Base-by-base conservation (phyloP, 2,797 vertebrate genomes). In the Ctenosaura bakeri region DNA sequence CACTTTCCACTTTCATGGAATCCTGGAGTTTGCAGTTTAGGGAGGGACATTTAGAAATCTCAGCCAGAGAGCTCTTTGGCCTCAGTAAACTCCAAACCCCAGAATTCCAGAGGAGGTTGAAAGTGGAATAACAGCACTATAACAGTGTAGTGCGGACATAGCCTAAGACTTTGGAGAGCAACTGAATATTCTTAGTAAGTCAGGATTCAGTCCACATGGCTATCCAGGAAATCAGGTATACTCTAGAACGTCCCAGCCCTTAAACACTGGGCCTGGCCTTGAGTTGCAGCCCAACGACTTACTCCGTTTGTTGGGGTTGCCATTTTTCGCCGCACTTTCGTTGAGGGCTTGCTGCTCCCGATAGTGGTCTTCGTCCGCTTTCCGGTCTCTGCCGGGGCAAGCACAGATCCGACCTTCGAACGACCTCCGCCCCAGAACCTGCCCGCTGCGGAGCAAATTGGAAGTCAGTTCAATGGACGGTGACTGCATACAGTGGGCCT, bases 391-490 rank as follows among this genome's bases (percentile, higher is more conserved):
- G 79, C 99, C 99, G 0, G 99, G 99, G 91, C 99, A 99, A 8
- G 99, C 99, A 0, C 99, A 99, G 97, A 99, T 99, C 92, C 99
- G 98, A 26, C 99, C 99, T 97, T 99, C 99, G 3, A 99, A 99
- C 0, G 99, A 99, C 92, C 99, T 97, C 88, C 99, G 98, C 1
- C 99, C 99, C 91, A 99, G 95, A 26, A 99, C 99, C 94, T 99
- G 99, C 42, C 99, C 99, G 0, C 99, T 99, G 96, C 0, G 59
- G 78, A 86, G 71, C 82, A 85, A 74, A 89, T 90, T 13, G 59
- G 12, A 14, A 13, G 1, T 1, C n/a, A 1, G 10, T 7, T 24
- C 35, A 59, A 24, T 1, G 26, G 26, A 24, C 0, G 13, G 16
- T 8, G 29, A 24, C 26, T 22, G 16, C 16, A 22, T 20, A 20